phyloP scores from a whole-genome alignment of 2,113 vertebrate species.

The Apaloderma vittatum region DNA sequence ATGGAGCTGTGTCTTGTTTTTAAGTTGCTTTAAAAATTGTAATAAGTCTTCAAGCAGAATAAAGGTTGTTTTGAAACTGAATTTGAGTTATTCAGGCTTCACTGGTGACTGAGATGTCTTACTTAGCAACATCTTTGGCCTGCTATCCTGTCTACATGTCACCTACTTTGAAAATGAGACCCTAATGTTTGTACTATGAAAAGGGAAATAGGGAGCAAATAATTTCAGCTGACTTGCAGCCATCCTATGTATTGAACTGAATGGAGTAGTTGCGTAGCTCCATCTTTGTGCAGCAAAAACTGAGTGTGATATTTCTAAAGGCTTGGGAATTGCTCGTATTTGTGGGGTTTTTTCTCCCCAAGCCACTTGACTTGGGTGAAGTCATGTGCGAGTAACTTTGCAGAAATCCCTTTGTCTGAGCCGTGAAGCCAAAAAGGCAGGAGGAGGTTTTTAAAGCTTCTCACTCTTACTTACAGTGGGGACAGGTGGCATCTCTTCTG shows the following conservation, averaged over 20 bases:
- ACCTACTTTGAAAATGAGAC: background rate
- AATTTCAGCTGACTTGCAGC: background rate
- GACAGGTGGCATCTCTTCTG: background rate
- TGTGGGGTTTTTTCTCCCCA: background rate
- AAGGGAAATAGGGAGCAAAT: background rate
- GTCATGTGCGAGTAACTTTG: rapidly evolving
- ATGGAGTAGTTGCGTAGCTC: background rate
- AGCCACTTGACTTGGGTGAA: rapidly evolving
- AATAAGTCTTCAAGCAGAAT: conserved; percentile 87
- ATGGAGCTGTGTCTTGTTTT: conserved; percentile 84
- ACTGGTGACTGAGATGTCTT: background rate
- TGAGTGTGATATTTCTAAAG: background rate
- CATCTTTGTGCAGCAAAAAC: background rate
- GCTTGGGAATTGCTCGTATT: background rate
- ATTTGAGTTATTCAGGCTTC: conserved; percentile 14
- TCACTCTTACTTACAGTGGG: background rate
- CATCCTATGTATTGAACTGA: background rate
- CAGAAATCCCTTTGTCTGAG: background rate
- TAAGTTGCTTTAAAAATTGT: conserved; percentile 87
- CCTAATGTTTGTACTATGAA: background rate
- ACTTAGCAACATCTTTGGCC: background rate
- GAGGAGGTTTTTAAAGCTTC: background rate
- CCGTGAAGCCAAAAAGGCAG: background rate
- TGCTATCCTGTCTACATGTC: background rate
- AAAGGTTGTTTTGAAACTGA: conserved; percentile 86